phyloP scores from a whole-genome alignment of 2,888 invertebrate species.

The Cheilosia grossa region DNA sequence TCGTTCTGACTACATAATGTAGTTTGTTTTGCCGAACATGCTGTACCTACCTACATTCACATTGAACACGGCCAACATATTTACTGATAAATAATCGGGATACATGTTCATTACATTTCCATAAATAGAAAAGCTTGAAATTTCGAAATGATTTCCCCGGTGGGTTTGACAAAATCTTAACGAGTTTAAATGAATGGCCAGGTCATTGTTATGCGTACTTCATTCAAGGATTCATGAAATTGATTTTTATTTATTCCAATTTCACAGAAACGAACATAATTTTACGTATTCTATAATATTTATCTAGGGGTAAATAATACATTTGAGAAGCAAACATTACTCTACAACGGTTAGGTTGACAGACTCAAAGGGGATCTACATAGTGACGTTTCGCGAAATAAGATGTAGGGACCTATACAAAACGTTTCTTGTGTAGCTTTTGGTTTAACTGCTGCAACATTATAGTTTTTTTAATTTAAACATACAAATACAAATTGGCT shows the following conservation, averaged over 20 bases:
- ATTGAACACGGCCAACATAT: neutral
- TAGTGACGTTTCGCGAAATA: no score
- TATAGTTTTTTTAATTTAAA: no score
- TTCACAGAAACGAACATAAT: no score
- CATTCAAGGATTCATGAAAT: conserved; percentile 12
- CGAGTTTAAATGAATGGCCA: neutral
- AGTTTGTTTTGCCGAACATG: neutral
- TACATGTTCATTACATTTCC: neutral
- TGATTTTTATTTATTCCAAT: neutral
- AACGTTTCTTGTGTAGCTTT: no score
- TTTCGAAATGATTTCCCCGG: neutral
- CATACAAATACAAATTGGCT: no score
- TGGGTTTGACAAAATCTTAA: conserved; percentile 2
- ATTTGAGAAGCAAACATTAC: no score
- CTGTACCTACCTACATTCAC: neutral
- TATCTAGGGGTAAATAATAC: no score
- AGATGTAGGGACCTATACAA: no score
- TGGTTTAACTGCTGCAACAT: no score
- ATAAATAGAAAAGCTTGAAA: conserved; percentile 7
- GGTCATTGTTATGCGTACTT: neutral
- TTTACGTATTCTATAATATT: no score
- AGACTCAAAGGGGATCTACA: no score
- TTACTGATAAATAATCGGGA: neutral
- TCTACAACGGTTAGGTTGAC: no score
- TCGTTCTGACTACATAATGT: neutral